These are phyloP conservation scores for Trachops cirrhosus DNA, from an alignment of 2,797 vertebrate genomes.

Conservation along the genomic window DNA sequence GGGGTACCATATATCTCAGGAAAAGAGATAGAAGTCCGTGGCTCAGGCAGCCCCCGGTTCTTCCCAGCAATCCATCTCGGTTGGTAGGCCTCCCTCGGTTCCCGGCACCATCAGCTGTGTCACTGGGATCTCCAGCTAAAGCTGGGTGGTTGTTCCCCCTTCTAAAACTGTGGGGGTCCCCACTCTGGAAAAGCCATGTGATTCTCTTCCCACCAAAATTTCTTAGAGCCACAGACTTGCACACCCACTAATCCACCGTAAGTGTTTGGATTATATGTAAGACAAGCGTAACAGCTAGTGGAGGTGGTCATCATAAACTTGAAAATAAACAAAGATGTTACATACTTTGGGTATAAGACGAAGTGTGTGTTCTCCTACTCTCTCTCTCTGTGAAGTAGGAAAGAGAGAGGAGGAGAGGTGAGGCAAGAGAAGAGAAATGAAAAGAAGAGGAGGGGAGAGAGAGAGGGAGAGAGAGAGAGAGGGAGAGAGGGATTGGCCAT, in stretches of 20 bases:
- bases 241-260: neutral
- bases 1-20: no score
- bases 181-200: no score
- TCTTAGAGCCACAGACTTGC: neutral
- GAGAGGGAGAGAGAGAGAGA: accelerated
- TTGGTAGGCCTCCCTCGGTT: no score
- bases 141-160: no score
- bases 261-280: neutral
- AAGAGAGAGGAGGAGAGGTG: neutral
- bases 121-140: no score
- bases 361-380: neutral
- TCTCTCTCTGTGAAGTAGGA: neutral
- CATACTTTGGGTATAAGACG: neutral
- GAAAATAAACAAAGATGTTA: neutral
- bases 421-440: no score
- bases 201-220: neutral
- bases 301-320: neutral
- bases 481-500: neutral
- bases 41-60: no score
- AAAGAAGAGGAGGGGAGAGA: neutral
- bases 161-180: no score
- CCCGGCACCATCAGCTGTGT: no score
- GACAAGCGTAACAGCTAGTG: neutral
- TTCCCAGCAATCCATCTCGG: no score
- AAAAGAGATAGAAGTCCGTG: no score